These are phyloP conservation scores for Agelas oroides DNA, from an alignment of 37 sponge, comb jelly and placozoan genomes.

Conservation along the genomic window DNA sequence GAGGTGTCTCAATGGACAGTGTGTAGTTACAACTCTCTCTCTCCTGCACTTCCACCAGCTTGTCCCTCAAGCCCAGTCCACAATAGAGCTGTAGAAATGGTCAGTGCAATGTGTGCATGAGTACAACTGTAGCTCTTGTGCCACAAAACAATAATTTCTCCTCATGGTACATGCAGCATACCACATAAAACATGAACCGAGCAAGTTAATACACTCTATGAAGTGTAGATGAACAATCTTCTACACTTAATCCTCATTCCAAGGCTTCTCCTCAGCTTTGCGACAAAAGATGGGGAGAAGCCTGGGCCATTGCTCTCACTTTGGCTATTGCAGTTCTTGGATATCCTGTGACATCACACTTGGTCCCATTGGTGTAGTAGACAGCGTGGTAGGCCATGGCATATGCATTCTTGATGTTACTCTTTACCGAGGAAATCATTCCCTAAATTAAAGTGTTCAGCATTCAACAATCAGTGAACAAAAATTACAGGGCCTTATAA, in stretches of 20 bases:
- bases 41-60: slow-evolving; percentile 47
- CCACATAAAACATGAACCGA: no score
- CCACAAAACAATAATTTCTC: no score
- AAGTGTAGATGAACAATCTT: no score
- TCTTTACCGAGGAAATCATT: background rate
- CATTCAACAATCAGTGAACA: background rate
- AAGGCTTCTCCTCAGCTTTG: no score
- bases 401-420: background rate
- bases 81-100: slow-evolving; percentile 2
- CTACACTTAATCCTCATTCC: no score
- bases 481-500: no score
- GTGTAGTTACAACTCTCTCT: slow-evolving; percentile 58
- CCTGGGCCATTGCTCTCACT: slow-evolving; percentile 48
- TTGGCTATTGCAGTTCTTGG: slow-evolving; percentile 52
- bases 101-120: background rate
- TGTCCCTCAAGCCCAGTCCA: slow-evolving; percentile 8
- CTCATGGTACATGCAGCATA: no score
- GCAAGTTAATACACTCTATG: no score
- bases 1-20: slow-evolving; percentile 34
- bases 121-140: background rate
- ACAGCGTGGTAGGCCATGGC: slow-evolving; percentile 35
- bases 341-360: slow-evolving; percentile 52
- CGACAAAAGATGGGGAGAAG: no score
- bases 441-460: no score
- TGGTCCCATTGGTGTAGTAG: slow-evolving; percentile 52